phyloP scores from a whole-genome alignment of 2,113 vertebrate genomes.

The Passer montanus region DNA sequence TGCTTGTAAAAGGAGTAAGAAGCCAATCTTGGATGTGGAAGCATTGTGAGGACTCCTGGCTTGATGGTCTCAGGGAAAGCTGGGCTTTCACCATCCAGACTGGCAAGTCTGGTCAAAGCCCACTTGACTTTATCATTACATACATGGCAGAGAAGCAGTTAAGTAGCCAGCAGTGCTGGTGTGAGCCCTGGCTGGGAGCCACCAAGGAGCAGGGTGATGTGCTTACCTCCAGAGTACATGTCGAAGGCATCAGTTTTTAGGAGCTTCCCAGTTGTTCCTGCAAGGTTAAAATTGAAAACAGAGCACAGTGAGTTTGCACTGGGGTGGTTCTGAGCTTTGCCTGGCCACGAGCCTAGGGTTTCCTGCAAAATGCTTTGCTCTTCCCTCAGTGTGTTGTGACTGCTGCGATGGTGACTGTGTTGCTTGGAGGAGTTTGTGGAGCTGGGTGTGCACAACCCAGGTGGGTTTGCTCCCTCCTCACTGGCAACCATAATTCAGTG shows the following conservation, averaged over 20 bases:
- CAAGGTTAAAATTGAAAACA: not conserved
- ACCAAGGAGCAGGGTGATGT: rapidly evolving
- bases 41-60: not conserved
- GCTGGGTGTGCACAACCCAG: rapidly evolving
- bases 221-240: conserved; percentile 69
- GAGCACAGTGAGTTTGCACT: not conserved
- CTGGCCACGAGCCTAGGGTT: not conserved
- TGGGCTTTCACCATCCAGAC: not conserved
- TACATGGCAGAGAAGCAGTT: not conserved
- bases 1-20: rapidly evolving
- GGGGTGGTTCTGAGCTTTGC: not conserved
- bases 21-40: not conserved
- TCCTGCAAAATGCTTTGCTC: not conserved
- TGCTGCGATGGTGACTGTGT: rapidly evolving
- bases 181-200: not conserved
- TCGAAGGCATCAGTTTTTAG: conserved; percentile 65
- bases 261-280: conserved; percentile 75
- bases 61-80: not conserved
- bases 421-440: not conserved
- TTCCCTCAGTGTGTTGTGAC: not conserved
- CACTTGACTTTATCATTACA: not conserved
- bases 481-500: not conserved
- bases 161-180: not conserved
- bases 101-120: not conserved
- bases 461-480: not conserved